A percentile compares a stretch with the other conserved stretches of the same genome.
phyloP scores from a whole-genome alignment of 2,797 vertebrate species.

The Lophius americanus region DNA sequence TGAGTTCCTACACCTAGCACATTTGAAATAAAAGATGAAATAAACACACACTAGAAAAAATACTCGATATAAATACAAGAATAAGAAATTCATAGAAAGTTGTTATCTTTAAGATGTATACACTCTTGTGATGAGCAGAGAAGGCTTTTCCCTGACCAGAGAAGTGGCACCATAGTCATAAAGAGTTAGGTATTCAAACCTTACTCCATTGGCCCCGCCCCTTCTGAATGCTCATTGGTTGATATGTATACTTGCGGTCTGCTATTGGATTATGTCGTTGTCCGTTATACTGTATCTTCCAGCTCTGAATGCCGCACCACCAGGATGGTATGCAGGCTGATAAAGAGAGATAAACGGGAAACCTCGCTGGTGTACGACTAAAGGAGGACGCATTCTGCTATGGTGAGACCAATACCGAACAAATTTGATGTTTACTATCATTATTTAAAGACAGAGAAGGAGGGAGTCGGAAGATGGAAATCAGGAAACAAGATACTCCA shows the following conservation, averaged over 20 bases:
- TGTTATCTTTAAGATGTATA: too few species aligned
- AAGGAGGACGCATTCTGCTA: constrained; percentile 48
- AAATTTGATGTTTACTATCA: background rate
- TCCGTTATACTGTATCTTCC: constrained; percentile 28
- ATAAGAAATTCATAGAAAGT: too few species aligned
- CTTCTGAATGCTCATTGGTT: constrained; percentile 52
- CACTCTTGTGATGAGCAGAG: too few species aligned
- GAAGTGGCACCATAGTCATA: constrained; percentile 20
- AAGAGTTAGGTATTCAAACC: constrained; percentile 9
- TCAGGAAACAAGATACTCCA: background rate
- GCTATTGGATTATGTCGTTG: constrained; percentile 50
- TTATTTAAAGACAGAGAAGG: background rate
- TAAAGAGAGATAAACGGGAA: constrained; percentile 29
- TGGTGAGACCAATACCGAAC: constrained; percentile 60
- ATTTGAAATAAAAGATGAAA: too few species aligned
- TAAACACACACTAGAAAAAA: background rate
- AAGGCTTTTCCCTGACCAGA: background rate
- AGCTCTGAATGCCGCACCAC: constrained; percentile 45
- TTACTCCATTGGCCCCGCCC: constrained; percentile 31
- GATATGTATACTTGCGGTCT: background rate
- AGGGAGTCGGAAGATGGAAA: background rate
- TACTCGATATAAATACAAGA: background rate
- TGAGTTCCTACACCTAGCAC: too few species aligned
- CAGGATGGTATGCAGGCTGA: constrained; percentile 54
- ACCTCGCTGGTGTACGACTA: constrained; percentile 40